Evolutionary conservation across 1,140 invertebrate species (phyloP).

Genomic region (Ceratosolen fusciceps): DNA sequence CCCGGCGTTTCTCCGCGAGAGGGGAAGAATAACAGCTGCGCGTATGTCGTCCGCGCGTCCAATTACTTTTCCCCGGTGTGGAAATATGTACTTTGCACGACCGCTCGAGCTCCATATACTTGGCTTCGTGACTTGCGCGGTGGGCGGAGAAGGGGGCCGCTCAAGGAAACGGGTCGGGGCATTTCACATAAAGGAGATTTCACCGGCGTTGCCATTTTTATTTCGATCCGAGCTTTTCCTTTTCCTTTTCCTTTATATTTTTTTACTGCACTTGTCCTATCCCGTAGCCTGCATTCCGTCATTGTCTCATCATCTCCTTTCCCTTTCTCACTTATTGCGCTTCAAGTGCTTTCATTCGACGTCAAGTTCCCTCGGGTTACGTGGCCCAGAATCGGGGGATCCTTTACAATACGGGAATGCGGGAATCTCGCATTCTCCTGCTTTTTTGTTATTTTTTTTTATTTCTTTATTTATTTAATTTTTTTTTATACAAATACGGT

Average conservation of each 20-base stretch:
- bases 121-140: slow-evolving; percentile 8
- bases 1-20: slow-evolving; percentile 28
- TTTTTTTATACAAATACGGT: not conserved
- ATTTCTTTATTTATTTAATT: no score
- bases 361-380: not conserved
- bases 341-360: not conserved
- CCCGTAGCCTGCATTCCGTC: not conserved
- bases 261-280: slow-evolving; percentile 13
- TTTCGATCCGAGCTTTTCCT: slow-evolving; percentile 40
- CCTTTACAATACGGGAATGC: not conserved
- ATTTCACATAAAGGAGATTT: slow-evolving; percentile 41
- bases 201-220: slow-evolving; percentile 45
- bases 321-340: not conserved
- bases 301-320: not conserved
- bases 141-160: slow-evolving; percentile 27
- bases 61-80: slow-evolving; percentile 54
- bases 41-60: slow-evolving; percentile 53
- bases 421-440: not conserved
- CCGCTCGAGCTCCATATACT: slow-evolving; percentile 33
- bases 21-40: slow-evolving; percentile 51
- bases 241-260: slow-evolving; percentile 30
- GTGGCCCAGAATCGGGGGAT: not conserved
- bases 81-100: slow-evolving; percentile 52
- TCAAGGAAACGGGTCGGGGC: not conserved
- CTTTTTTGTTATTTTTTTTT: no score